Conservation (phyloP, 1,140 invertebrate genomes). For the Camponotus pennsylvanicus region DNA sequence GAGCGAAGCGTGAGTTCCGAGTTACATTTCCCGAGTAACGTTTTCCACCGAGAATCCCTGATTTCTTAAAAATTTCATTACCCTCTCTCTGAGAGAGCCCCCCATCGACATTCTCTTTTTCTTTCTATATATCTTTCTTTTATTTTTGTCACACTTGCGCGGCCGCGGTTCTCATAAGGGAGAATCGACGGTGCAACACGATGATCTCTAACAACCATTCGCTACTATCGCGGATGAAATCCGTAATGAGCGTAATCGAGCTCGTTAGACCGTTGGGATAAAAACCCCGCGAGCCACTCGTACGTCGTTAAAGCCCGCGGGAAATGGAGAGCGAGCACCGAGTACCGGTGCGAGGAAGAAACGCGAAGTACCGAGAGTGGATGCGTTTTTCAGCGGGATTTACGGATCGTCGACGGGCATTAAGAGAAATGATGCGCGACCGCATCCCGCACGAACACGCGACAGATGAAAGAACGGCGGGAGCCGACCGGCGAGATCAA, state of each 20-base stretch:
- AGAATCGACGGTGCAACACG: constrained; percentile 31
- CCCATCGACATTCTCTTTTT: not conserved
- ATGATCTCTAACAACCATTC: constrained; percentile 40
- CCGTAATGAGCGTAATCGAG: constrained; percentile 69
- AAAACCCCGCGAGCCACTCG: constrained; percentile 54
- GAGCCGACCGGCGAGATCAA: constrained; percentile 1
- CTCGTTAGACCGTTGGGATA: constrained; percentile 67
- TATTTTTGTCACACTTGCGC: constrained; percentile 57
- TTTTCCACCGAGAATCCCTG: constrained; percentile 32
- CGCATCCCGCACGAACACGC: constrained; percentile 65
- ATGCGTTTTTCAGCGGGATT: constrained; percentile 71
- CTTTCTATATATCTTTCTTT: constrained; percentile 10
- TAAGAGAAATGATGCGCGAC: constrained; percentile 72
- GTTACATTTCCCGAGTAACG: constrained; percentile 45
- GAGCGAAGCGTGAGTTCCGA: constrained; percentile 33
- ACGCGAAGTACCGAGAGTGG: constrained; percentile 22
- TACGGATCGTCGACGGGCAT: constrained; percentile 73
- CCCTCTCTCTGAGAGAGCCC: constrained; percentile 7
- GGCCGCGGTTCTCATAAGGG: constrained; percentile 32
- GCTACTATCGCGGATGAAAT: constrained; percentile 62
- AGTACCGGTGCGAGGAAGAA: constrained; percentile 13
- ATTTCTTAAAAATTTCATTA: constrained; percentile 61
- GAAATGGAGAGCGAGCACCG: constrained; percentile 6
- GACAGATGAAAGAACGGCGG: constrained; percentile 50
- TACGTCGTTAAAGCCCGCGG: constrained; percentile 26